Conservation (phyloP, 2,113 vertebrate genomes). For the Abramis brama region DNA sequence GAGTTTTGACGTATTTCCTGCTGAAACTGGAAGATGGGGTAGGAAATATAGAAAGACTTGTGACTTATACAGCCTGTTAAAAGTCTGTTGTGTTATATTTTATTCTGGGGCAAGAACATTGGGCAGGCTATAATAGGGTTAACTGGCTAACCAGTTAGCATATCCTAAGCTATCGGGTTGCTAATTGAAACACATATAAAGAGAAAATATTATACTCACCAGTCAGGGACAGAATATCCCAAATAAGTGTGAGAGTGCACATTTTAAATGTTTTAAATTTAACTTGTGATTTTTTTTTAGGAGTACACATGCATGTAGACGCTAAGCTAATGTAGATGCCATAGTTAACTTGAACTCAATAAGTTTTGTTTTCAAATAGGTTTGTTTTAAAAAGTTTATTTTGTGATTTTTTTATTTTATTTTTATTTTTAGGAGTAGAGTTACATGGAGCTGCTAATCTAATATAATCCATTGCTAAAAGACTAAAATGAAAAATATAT, state of each 20-base stretch:
- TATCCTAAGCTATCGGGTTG: not conserved
- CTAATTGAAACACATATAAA: not conserved
- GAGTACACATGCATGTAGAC: too few species aligned
- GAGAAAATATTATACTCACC: not conserved
- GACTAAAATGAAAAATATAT: too few species aligned
- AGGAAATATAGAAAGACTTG: too few species aligned
- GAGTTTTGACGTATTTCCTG: not conserved
- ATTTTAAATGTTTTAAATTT: not conserved
- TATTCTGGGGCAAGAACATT: not conserved
- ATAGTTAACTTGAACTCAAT: not conserved
- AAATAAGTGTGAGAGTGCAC: not conserved
- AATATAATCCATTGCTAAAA: too few species aligned
- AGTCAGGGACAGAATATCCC: not conserved
- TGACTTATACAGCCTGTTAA: too few species aligned
- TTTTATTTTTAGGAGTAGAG: not conserved
- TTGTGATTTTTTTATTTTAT: not conserved
- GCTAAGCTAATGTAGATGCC: not conserved
- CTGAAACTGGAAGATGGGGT: not conserved
- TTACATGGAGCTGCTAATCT: not conserved
- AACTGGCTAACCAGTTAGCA: not conserved
- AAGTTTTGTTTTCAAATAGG: too few species aligned
- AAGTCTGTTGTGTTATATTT: not conserved
- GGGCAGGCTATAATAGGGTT: not conserved
- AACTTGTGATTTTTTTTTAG: not conserved
- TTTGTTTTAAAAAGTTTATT: not conserved